phyloP scores from a whole-genome alignment of 30 jellyfish, hydroid and myxozoan genomes.

The Hydra vulgaris region DNA sequence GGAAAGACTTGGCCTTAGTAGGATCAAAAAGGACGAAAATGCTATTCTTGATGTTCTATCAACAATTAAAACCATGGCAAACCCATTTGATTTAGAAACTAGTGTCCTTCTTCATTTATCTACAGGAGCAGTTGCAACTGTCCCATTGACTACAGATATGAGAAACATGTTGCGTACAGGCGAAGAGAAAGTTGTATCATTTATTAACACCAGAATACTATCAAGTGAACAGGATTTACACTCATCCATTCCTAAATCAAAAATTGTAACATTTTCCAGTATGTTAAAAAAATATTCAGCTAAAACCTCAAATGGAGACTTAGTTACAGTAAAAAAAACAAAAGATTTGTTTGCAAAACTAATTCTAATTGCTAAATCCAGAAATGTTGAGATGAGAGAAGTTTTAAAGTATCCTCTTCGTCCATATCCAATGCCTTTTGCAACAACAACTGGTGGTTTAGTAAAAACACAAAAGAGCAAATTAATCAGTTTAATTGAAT shows the following conservation, averaged over 20 bases:
- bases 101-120: background rate
- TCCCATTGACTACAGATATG: background rate
- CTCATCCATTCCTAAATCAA: background rate
- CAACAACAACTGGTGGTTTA: too few species aligned
- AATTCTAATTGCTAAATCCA: slow-evolving; percentile 32
- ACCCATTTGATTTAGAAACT: slow-evolving; percentile 5
- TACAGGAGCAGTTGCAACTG: slow-evolving; percentile 1
- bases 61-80: slow-evolving; percentile 5
- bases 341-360: slow-evolving; percentile 45
- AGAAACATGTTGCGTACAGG: too few species aligned
- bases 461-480: too few species aligned
- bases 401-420: too few species aligned
- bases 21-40: slow-evolving; percentile 4
- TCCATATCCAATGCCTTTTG: too few species aligned
- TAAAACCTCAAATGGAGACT: slow-evolving; percentile 1
- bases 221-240: slow-evolving; percentile 5
- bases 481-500: slow-evolving; percentile 15
- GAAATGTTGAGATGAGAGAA: slow-evolving; percentile 26
- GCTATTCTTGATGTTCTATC: background rate
- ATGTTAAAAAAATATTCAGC: background rate
- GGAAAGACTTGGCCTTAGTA: background rate
- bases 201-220: background rate
- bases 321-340: too few species aligned
- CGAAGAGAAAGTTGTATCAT: too few species aligned
- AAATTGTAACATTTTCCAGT: slow-evolving; percentile 4